Evolutionary conservation across 2,888 invertebrate genomes (phyloP), one percentile per base, ranked within the genome.

Genomic region (Drosophila paramelanica): DNA sequence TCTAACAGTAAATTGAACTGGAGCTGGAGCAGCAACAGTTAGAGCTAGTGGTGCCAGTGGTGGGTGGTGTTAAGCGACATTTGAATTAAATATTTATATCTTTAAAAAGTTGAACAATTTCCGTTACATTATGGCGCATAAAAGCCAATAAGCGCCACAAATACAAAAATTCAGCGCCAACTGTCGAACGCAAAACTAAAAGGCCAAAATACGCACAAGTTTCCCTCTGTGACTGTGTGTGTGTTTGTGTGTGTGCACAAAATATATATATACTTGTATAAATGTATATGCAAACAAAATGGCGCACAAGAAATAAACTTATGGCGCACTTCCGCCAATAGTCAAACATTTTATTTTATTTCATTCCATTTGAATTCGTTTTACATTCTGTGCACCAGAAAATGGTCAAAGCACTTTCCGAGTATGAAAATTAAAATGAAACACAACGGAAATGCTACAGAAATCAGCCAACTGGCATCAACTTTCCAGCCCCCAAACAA

Each of bases 321-420:
- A 85, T 88, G 88, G 83, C 81, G 67, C 73, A 87, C 86, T 85
- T 88, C 86, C 86, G 86, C 83, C 81, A 79, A 77, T 84, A 85
- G 84, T 84, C 80, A 84, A 86, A 87, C 78, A 82, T 85, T 87
- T 87, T 80, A 84, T 87, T 85, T 78, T 77, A 79, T 83, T 81
- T 86, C 75, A 72, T 77, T 77, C 67, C 77, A 73, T 66, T 76
- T 72, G 64, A 76, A 59, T 73, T 75, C 67, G 66, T 39, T 67
- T 60, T 57, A 55, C 64, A 56, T 65, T 49, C 57, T 51, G 56
- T 70, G 49, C 47, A 61, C 53, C 59, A 51, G 33, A 25, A 45
- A 60, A 64, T 77, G 84, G 84, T 75, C 85, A 81, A 81, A 81
- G 77, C 71, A 69, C 69, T 73, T 73, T 65, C 59, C 42, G 64